Percentiles rank a stretch among this genome's conserved stretches.
phyloP scores from a whole-genome alignment of 2,888 invertebrate genomes.

The Dicyrtoma fusca region DNA sequence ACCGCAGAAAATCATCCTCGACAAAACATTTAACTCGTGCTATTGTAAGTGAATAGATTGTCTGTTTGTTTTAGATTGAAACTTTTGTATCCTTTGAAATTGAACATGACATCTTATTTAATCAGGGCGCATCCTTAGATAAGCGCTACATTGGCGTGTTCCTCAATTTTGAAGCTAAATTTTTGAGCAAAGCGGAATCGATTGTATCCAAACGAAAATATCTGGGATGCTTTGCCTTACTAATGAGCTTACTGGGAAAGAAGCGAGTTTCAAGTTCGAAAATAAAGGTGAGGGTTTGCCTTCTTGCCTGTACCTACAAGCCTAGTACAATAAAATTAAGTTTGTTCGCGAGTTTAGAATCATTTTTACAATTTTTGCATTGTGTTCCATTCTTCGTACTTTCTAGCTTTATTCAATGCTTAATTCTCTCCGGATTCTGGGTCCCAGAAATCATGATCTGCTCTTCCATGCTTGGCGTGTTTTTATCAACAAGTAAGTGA shows the following conservation, averaged over 20 bases:
- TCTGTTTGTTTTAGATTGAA: too few relatives aligned
- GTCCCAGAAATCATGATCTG: conserved; percentile 38
- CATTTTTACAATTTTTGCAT: background rate
- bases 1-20: too few relatives aligned
- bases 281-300: conserved; percentile 20
- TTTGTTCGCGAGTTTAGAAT: too few relatives aligned
- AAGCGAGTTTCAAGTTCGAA: conserved; percentile 12
- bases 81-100: too few relatives aligned
- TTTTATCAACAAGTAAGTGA: conserved; percentile 45
- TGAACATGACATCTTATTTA: too few relatives aligned
- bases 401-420: conserved; percentile 47
- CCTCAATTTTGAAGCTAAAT: conserved; percentile 23
- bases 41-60: background rate
- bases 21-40: too few relatives aligned
- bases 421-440: conserved; percentile 40
- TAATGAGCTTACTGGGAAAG: conserved; percentile 21
- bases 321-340: too few relatives aligned
- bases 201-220: conserved; percentile 19
- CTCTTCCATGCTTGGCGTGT: conserved; percentile 44
- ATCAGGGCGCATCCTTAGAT: conserved; percentile 14
- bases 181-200: conserved; percentile 10
- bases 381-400: background rate
- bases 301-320: background rate
- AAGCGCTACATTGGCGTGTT: conserved; percentile 15
- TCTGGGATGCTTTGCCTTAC: conserved; percentile 16